Evolutionary conservation across 2,113 vertebrate genomes (phyloP), one percentile per base, ranked within the genome.

Genomic region (Poeciliopsis occidentalis): DNA sequence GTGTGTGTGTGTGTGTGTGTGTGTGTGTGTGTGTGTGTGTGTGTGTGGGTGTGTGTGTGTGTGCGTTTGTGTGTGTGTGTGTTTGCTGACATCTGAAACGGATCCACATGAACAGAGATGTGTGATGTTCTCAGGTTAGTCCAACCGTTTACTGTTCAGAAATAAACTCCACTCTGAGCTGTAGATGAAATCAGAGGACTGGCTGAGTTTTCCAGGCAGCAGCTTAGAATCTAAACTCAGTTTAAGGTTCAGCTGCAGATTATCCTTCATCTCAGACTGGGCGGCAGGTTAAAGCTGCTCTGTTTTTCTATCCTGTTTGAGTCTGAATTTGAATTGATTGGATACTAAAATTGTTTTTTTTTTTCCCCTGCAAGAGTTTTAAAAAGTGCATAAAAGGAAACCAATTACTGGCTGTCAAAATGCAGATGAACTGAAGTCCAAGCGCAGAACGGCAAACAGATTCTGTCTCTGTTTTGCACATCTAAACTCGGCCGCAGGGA

Each of bases 301-400:
- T 70, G 79, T 80, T 83, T 89, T 86, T 91, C 88, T 83, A 88
- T 89, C 86, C 86, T 84, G 82, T 85, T 73, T 79, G 82, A 91
- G 85, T 78, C 85, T 86, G 85, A 92, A 93, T 93, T 91, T 93
- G 84, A 93, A 93, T 92, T 90, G 91, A 94, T 89, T 87, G 86
- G 83, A 78, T 88, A 84, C 86, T 84, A 92, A 92, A 93, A 93
- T 92, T 90, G 86, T n/a, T 84, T 89, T 92, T 91, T 89, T 90
- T 87, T 32, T 32, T 3, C 30, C 83, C n/a, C n/a, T n/a, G n/a
- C n/a, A n/a, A n/a, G n/a, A n/a, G n/a, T n/a, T n/a, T n/a, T n/a
- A n/a, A n/a, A n/a, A n/a, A n/a, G n/a, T n/a, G n/a, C n/a, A n/a
- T n/a, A n/a, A n/a, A n/a, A n/a, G n/a, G n/a, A n/a, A n/a, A n/a